Conservation (phyloP, 2,113 vertebrate genomes). For the Sapayoa aenigma region DNA sequence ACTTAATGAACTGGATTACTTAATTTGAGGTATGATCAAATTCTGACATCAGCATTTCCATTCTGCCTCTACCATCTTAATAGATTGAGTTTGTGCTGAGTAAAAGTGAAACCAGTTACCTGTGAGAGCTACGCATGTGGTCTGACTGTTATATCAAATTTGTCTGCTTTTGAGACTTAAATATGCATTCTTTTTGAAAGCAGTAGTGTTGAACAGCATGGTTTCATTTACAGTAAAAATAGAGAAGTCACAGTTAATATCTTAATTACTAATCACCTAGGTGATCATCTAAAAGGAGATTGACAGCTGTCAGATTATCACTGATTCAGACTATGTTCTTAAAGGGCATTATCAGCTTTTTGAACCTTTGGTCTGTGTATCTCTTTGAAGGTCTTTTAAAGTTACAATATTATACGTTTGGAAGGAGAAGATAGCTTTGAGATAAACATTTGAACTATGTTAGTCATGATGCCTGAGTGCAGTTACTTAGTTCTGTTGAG, state of each 20-base stretch:
- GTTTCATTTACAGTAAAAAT: not conserved
- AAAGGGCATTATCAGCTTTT: not conserved
- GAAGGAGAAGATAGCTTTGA: not conserved
- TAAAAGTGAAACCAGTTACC: not conserved
- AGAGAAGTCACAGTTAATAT: not conserved
- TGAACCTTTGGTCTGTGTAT: not conserved
- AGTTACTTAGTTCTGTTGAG: not conserved
- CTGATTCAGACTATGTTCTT: not conserved
- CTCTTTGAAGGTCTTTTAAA: not conserved
- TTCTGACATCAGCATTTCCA: not conserved
- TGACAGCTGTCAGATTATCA: not conserved
- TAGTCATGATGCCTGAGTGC: not conserved
- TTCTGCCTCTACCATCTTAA: not conserved
- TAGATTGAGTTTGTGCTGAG: not conserved
- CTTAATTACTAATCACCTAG: not conserved
- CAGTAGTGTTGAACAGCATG: not conserved
- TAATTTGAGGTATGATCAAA: not conserved
- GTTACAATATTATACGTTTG: not conserved
- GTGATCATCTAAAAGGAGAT: not conserved
- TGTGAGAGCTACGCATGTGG: not conserved
- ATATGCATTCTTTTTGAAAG: not conserved
- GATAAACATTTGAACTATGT: not conserved
- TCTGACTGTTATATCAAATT: not conserved
- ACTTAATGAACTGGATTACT: not conserved
- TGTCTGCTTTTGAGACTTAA: not conserved